Base-by-base conservation (phyloP, 2,888 invertebrate species). In the Apantesis nais region DNA sequence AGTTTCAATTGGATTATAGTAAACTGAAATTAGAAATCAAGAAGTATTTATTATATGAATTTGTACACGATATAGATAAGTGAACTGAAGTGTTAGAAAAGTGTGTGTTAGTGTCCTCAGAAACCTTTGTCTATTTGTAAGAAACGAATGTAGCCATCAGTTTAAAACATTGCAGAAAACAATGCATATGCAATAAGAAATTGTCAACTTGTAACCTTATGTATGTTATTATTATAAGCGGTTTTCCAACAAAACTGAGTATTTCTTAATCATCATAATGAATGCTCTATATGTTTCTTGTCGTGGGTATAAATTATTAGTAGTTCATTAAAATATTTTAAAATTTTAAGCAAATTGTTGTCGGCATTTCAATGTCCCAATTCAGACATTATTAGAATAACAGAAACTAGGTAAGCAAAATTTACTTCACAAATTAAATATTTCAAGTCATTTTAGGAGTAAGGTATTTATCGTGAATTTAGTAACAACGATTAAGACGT, bases 381-480 rank as follows among this genome's bases (percentile, higher is more conserved):
- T 69, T 69, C 52, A 48, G 37, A 73, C 67, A 66, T 67, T 60
- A 55, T 70, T 66, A 62, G 44, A 62, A 67, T 66, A 66, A 66
- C 34, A 62, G 63, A 66, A 63, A 66, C 66, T 29, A 67, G 67
- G 60, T 67, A 71, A 64, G 61, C 61, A 64, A 67, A 70, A 69
- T 69, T 60, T 60, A n/a, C n/a, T 52, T 52, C 64, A 74, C 72
- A 74, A 76, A 78, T 79, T 67, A 68, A 78, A 78, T 71, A 68
- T 74, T 70, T 66, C 58, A 55, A 61, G 65, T 65, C 52, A 68
- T 75, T 78, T 70, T 78, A 55, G 11, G 70, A 75, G 70, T 67
- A 44, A 67, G 72, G 69, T 72, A 74, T 77, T 74, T 76, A 78
- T 78, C 70, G 39, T 67, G 63, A 66, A 76, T 77, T 71, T 72